phyloP scores from a whole-genome alignment of 2,797 vertebrate species.

The Loriculus beryllinus region DNA sequence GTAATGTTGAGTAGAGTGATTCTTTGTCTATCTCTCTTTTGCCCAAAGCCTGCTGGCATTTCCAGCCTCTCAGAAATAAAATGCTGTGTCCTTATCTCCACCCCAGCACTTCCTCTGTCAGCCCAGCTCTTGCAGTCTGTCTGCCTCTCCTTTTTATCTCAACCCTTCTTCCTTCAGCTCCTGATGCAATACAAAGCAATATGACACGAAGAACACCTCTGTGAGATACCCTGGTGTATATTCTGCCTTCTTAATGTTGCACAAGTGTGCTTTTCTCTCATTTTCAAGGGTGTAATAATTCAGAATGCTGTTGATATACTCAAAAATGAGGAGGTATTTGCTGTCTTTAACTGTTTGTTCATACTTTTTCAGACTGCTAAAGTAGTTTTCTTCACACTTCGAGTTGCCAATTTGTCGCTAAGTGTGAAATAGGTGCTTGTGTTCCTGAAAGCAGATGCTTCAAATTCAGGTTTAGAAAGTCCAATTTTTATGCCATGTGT shows the following conservation, averaged over 20 bases:
- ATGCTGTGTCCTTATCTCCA: background rate
- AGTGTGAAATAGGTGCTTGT: slow-evolving; percentile 1
- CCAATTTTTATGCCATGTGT: background rate
- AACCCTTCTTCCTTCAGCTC: background rate
- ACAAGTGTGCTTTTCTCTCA: accelerated
- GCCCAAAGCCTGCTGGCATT: background rate
- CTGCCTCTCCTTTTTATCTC: background rate
- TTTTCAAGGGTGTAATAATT: background rate
- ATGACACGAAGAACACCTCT: background rate
- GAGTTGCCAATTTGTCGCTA: background rate
- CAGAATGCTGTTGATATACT: background rate
- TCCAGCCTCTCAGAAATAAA: background rate
- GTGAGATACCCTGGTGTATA: background rate
- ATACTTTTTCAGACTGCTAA: background rate
- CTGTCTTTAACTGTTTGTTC: background rate
- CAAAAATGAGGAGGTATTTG: background rate
- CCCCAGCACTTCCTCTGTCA: background rate
- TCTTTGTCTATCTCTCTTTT: background rate
- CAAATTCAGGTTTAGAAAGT: background rate
- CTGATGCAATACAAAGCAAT: background rate
- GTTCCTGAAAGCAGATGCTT: background rate
- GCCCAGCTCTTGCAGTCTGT: background rate
- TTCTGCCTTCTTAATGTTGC: background rate
- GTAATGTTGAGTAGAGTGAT: accelerated
- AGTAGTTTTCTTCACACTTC: background rate